Conservation (phyloP, 2,113 vertebrate genomes). For the Sylvia atricapilla region DNA sequence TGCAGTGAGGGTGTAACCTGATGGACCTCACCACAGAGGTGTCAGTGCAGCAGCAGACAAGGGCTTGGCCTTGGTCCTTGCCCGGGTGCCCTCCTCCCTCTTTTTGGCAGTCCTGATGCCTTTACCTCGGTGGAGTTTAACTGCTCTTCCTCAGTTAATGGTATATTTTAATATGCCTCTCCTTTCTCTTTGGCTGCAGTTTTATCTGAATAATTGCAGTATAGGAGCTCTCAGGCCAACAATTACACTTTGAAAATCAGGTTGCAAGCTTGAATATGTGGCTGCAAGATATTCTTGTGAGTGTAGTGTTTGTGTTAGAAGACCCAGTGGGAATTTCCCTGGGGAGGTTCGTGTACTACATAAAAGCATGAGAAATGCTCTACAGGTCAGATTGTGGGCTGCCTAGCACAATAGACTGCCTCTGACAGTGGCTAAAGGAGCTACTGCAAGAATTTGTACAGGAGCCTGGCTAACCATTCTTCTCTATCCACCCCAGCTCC, state of each 20-base stretch:
- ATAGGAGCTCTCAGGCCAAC: background rate
- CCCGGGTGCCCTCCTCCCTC: background rate
- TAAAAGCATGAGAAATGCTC: background rate
- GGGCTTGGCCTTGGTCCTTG: background rate
- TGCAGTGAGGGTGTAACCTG: background rate
- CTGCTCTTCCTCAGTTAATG: background rate
- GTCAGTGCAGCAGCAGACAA: background rate
- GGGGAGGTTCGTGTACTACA: background rate
- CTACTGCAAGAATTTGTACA: background rate
- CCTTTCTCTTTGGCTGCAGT: background rate
- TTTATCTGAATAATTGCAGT: background rate
- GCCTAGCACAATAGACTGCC: background rate
- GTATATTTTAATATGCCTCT: background rate
- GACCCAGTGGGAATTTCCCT: background rate
- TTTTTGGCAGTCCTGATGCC: background rate
- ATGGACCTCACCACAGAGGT: background rate
- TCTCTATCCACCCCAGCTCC: background rate
- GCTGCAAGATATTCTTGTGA: background rate
- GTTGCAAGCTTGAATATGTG: background rate
- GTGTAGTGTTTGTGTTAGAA: background rate
- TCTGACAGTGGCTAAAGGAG: background rate
- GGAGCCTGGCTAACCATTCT: background rate
- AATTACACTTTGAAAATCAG: background rate
- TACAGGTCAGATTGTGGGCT: background rate
- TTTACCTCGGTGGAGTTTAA: background rate